Evolutionary conservation across 2,113 vertebrate genomes (phyloP), one percentile per base, ranked within the genome.

Genomic region (Oreochromis aureus): DNA sequence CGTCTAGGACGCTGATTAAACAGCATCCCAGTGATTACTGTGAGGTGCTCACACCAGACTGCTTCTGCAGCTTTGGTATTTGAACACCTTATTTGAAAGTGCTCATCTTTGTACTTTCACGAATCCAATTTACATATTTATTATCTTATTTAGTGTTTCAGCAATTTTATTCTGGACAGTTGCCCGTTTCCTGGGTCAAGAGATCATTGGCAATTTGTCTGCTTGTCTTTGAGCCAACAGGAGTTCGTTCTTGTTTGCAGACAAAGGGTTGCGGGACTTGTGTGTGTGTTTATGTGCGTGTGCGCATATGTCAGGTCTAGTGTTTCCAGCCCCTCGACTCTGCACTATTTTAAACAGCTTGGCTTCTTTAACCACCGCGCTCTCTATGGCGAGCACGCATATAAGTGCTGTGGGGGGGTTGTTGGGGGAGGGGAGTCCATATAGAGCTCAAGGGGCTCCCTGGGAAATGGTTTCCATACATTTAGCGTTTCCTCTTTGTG

Each of bases 401-500:
- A 83, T 80, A 46, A 27, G 10, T 24, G 46, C 56, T 58, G 36
- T 22, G 34, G 36, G 44, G 55, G 51, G 54, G 30, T 19, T 1
- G 4, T 11, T 18, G 59, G 81, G 80, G 18, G 85, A 18, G 81
- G 91, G 91, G 80, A 58, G 83, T 19, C 53, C 78, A 82, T 58
- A 30, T 92, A 89, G 94, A 93, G 41, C 87, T 92, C 93, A 96
- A 95, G 94, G 86, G 86, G 84, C 81, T 82, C 83, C 76, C 88
- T 78, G 86, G 93, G 90, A 94, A 94, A 95, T 94, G 92, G 92
- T 89, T 89, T 91, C 95, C 93, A 90, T 94, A 80, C 89, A 93
- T 94, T 91, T 96, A 97, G 96, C 89, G 94, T 97, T 97, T 96
- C 94, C 95, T 96, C 96, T 96, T 93, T 81, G 83, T 55, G 61